These are phyloP conservation scores for Tribolium freemani DNA, from an alignment of 2,888 invertebrate genomes.

Conservation along the genomic window DNA sequence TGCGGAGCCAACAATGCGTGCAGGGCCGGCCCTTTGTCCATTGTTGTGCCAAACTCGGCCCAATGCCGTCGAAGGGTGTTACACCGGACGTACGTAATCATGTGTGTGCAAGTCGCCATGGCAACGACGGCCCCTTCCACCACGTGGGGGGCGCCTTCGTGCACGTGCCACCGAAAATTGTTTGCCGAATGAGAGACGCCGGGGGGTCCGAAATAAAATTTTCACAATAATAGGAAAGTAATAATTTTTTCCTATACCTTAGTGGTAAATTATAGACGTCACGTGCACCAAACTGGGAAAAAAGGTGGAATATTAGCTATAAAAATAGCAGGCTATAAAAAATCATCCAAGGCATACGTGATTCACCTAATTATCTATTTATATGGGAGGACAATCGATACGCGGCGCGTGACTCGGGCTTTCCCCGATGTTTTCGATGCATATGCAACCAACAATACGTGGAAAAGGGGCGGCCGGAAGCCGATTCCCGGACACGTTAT, in stretches of 20 bases:
- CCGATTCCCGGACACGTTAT: conserved; percentile 24
- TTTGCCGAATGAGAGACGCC: background rate
- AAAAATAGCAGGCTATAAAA: conserved; percentile 24
- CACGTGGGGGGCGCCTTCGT: conserved; percentile 45
- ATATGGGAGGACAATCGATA: conserved; percentile 43
- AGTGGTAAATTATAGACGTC: conserved; percentile 26
- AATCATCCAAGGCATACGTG: conserved; percentile 36
- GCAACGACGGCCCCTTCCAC: conserved; percentile 57
- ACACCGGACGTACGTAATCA: conserved; percentile 61
- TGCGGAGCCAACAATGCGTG: conserved; percentile 45
- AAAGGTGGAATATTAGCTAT: conserved; percentile 30
- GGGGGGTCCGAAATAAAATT: conserved; percentile 1
- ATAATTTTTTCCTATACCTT: background rate
- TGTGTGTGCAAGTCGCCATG: conserved; percentile 58
- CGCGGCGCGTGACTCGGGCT: conserved; percentile 33
- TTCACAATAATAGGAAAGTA: background rate
- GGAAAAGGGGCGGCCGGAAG: background rate
- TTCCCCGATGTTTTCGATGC: background rate
- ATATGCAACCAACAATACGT: conserved; percentile 38
- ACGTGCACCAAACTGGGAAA: conserved; percentile 27
- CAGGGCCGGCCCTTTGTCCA: conserved; percentile 58
- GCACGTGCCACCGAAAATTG: conserved; percentile 41
- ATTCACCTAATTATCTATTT: conserved; percentile 46
- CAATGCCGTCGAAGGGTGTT: conserved; percentile 60
- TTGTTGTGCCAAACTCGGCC: conserved; percentile 55